Base-by-base conservation (phyloP, 2,888 invertebrate genomes). In the Tinea pellionella region DNA sequence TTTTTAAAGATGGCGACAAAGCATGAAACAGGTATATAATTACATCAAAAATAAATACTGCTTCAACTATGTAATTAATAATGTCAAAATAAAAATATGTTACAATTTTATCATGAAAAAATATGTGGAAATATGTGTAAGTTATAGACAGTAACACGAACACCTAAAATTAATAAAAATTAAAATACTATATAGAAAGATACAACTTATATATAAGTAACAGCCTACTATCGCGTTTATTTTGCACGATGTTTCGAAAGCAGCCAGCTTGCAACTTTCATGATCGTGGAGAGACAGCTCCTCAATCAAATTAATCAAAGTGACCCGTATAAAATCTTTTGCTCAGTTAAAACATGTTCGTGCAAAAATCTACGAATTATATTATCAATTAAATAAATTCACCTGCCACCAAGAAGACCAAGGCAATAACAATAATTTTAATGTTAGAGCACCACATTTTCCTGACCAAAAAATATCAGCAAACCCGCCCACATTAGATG, bases 351-450 rank as follows among this genome's bases (percentile, higher is more conserved):
- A n/a, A n/a, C n/a, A n/a, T n/a, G n/a, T n/a, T n/a, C n/a, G n/a
- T n/a, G n/a, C n/a, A n/a, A n/a, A n/a, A n/a, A n/a, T n/a, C n/a
- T n/a, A n/a, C n/a, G n/a, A n/a, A n/a, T n/a, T n/a, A n/a, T n/a
- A n/a, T n/a, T n/a, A n/a, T 24, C 24, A 24, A 24, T 24, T 24
- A 24, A 24, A 24, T 24, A 24, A 6, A 24, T 24, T 24, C 6
- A 80, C 80, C 74, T 76, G 75, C 71, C 74, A 77, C 69, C 76
- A 73, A 42, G 67, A 59, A 53, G 68, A 76, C 78, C 78, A 82
- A 0, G 78, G 76, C 0, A 67, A 63, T 62, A 68, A 61, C 16
- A 78, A 61, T 1, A 78, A 11, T n/a, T 66, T 61, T 8, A 63
- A 63, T 0, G 77, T 82, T 29, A 77, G 53, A 41, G 63, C 67